Evolutionary conservation across 1,140 invertebrate species (phyloP).

Genomic region (Heliconius himera): DNA sequence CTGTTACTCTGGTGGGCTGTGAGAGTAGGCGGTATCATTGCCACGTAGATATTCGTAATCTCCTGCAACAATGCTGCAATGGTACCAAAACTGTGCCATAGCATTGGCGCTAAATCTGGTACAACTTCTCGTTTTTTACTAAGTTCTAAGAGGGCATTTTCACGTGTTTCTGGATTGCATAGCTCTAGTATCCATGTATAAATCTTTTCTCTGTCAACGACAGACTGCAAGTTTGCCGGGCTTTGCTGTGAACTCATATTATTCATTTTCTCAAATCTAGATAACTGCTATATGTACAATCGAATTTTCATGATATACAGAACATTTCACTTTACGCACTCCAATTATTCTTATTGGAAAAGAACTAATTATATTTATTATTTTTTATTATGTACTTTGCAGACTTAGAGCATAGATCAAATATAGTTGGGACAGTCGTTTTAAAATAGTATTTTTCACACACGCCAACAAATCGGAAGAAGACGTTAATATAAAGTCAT

Average conservation of each 20-base stretch:
- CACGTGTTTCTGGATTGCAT: conserved; percentile 95
- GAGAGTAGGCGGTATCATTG: conserved; percentile 97
- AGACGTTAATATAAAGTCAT: background rate
- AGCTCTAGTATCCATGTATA: conserved; percentile 97
- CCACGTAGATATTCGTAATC: conserved; percentile 98
- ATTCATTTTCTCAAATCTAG: conserved; percentile 43
- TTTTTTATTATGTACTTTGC: background rate
- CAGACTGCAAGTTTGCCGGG: conserved; percentile 73
- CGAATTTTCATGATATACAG: conserved; percentile 22
- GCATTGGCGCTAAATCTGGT: conserved; percentile 97
- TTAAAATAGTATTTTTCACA: conserved; percentile 9
- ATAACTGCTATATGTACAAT: background rate
- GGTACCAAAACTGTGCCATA: conserved; percentile 99
- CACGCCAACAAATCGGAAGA: conserved; percentile 21
- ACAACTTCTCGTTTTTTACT: conserved; percentile 99
- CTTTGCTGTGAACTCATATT: conserved; percentile 76
- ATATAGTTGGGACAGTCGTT: conserved; percentile 7
- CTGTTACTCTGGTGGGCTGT: conserved; percentile 97
- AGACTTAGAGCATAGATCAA: conserved; percentile 4
- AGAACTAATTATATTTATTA: conserved; percentile 2
- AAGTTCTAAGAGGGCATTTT: conserved; percentile 97
- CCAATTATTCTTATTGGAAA: background rate
- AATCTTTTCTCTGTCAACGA: conserved; percentile 84
- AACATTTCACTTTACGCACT: conserved; percentile 7
- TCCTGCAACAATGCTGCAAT: conserved; percentile 97